These are phyloP conservation scores for Aphis gossypii DNA, from an alignment of 1,140 invertebrate species.

Conservation along the genomic window DNA sequence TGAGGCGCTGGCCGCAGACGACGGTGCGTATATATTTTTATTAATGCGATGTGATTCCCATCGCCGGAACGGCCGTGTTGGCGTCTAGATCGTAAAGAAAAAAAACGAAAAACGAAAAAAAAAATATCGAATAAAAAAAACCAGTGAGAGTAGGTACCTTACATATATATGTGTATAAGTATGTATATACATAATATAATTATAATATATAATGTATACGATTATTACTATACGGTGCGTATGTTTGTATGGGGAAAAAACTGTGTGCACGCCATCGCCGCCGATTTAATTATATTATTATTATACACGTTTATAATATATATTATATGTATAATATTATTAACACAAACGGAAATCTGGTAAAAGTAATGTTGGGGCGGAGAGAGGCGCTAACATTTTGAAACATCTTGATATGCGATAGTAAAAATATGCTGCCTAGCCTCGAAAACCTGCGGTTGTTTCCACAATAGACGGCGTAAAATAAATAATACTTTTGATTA, in stretches of 20 bases:
- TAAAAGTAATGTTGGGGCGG: not conserved
- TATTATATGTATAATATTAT: not conserved
- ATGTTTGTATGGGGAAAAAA: not conserved
- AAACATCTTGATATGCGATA: not conserved
- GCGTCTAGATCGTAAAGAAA: slow-evolving; percentile 37
- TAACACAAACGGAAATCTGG: not conserved
- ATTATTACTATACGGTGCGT: not conserved
- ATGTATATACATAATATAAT: not conserved
- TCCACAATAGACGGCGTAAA: not conserved
- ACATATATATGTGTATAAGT: not conserved
- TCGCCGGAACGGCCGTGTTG: slow-evolving; percentile 22
- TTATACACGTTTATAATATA: not conserved
- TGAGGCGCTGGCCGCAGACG: not conserved
- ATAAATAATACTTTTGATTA: too few species aligned
- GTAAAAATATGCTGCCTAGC: not conserved
- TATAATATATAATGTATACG: slow-evolving; percentile 6
- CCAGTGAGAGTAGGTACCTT: not conserved
- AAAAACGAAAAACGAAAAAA: not conserved
- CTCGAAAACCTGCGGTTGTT: not conserved
- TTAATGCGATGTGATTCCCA: slow-evolving; percentile 35
- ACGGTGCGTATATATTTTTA: not conserved
- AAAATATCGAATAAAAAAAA: slow-evolving; percentile 7
- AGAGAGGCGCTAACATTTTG: not conserved
- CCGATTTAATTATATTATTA: slow-evolving; percentile 1
- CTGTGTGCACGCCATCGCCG: not conserved